These are phyloP conservation scores for Melanotaenia pygmaea DNA, from an alignment of 2,797 vertebrate genomes.

Conservation along the genomic window DNA sequence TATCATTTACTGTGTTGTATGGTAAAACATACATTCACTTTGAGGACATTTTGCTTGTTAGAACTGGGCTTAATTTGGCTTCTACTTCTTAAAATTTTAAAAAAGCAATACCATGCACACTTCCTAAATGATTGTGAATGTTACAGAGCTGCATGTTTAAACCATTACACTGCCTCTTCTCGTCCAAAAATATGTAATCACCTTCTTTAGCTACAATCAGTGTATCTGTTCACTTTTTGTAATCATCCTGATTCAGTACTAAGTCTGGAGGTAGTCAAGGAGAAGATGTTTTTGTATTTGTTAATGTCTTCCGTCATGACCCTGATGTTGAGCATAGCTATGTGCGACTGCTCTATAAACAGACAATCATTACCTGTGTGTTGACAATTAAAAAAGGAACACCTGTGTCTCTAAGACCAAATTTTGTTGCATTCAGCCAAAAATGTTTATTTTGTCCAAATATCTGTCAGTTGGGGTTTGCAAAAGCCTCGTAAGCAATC, in stretches of 20 bases:
- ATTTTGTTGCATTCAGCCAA: conserved; percentile 46
- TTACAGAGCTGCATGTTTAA: conserved; percentile 62
- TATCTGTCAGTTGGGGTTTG: conserved; percentile 26
- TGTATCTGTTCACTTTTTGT: conserved; percentile 64
- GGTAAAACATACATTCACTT: conserved; percentile 67
- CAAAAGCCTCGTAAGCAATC: conserved; percentile 12
- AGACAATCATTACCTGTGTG: conserved; percentile 73
- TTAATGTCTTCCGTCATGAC: conserved; percentile 41
- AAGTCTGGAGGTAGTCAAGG: conserved; percentile 47
- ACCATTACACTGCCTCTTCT: conserved; percentile 54
- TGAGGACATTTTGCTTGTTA: conserved; percentile 61
- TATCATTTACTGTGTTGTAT: conserved; percentile 56
- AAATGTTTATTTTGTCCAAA: conserved; percentile 37
- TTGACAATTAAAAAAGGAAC: conserved; percentile 44
- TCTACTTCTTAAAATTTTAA: conserved; percentile 50
- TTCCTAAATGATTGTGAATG: conserved; percentile 75
- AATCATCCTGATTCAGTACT: conserved; percentile 65
- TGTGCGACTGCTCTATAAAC: conserved; percentile 58
- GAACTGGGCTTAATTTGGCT: conserved; percentile 49
- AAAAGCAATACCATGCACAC: conserved; percentile 50
- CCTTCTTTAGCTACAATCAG: conserved; percentile 75
- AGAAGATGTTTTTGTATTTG: conserved; percentile 30
- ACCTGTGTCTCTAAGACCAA: conserved; percentile 59
- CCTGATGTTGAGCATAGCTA: conserved; percentile 51
- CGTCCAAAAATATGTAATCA: conserved; percentile 60